These are phyloP conservation scores for Tortricodes alternella DNA, from an alignment of 2,888 invertebrate species.

Conservation along the genomic window DNA sequence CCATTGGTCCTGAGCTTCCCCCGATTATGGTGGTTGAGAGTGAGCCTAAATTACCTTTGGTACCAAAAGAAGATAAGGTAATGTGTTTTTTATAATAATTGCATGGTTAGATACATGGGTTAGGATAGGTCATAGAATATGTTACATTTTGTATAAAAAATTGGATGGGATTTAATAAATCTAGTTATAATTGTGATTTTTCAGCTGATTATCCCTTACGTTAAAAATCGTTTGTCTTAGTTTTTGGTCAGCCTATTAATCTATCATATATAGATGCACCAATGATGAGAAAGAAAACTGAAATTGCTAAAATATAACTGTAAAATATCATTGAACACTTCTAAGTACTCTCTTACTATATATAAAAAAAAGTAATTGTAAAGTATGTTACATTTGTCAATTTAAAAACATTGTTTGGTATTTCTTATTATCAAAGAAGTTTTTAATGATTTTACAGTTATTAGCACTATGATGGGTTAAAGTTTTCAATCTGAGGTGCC, in stretches of 20 bases:
- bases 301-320: conserved; percentile 49
- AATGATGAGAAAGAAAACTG: conserved; percentile 66
- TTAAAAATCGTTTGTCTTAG: too few species aligned
- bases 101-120: too few species aligned
- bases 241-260: too few species aligned
- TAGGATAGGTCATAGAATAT: too few species aligned
- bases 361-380: too few species aligned
- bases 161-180: neutral
- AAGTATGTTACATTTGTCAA: too few species aligned
- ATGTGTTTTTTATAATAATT: neutral
- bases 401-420: too few species aligned
- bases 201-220: too few species aligned
- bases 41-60: conserved; percentile 41
- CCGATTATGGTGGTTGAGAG: conserved; percentile 40
- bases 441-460: conserved; percentile 53
- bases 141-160: neutral
- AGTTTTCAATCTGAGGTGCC: conserved; percentile 78
- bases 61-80: conserved; percentile 13
- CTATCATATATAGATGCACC: too few species aligned
- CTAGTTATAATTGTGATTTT: too few species aligned
- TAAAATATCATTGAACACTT: conserved; percentile 42
- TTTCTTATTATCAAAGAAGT: too few species aligned
- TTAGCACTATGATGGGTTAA: conserved; percentile 69
- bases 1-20: conserved; percentile 73
- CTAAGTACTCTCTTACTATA: too few species aligned